These are phyloP conservation scores for Pseudomyrmex cubaensis DNA, from an alignment of 1,140 invertebrate species.

Conservation along the genomic window DNA sequence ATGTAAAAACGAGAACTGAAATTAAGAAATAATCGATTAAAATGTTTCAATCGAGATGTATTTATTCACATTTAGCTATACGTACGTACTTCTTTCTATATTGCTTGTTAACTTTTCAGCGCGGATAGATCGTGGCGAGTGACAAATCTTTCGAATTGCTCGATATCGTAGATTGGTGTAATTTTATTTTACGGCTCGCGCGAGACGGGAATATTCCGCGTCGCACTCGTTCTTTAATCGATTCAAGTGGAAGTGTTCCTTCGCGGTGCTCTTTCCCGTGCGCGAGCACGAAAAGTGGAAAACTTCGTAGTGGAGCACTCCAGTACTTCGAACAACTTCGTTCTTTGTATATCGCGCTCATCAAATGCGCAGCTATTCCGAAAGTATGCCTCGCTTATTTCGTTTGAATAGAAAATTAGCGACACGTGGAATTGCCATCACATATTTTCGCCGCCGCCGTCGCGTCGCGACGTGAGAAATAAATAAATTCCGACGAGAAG, in stretches of 20 bases:
- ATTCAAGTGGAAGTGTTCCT: constrained; percentile 28
- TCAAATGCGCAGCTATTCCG: background rate
- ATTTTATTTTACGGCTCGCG: constrained; percentile 20
- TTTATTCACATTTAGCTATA: too few relatives aligned
- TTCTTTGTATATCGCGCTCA: background rate
- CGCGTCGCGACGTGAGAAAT: background rate
- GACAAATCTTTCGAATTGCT: background rate
- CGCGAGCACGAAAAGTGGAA: constrained; percentile 26
- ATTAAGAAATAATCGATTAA: too few relatives aligned
- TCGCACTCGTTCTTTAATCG: constrained; percentile 41
- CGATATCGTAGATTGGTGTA: background rate
- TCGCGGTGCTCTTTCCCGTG: background rate
- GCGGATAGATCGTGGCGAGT: background rate
- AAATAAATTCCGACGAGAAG: constrained; percentile 5
- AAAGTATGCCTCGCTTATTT: background rate
- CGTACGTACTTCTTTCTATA: background rate
- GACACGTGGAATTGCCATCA: constrained; percentile 2
- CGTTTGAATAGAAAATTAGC: constrained; percentile 13
- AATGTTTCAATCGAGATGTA: too few relatives aligned
- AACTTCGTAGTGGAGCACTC: constrained; percentile 24
- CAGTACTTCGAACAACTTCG: background rate
- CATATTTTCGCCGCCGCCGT: background rate
- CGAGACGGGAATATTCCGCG: background rate
- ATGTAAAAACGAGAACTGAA: too few relatives aligned
- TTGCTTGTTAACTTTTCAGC: background rate